These are phyloP conservation scores for Oligia latruncula DNA, from an alignment of 2,888 invertebrate genomes.

Conservation along the genomic window DNA sequence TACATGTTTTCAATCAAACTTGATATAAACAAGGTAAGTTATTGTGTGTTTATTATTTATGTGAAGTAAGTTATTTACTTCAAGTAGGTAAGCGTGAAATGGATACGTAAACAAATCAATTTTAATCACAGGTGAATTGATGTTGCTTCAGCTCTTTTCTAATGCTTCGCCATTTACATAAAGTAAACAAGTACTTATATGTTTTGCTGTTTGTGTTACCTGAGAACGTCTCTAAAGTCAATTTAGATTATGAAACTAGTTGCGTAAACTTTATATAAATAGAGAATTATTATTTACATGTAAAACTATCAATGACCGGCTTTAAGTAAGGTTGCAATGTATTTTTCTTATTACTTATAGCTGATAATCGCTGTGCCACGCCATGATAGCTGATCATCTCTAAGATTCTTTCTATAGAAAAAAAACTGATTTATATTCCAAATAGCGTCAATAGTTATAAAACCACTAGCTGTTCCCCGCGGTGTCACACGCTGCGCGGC, in stretches of 20 bases:
- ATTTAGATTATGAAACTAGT: not conserved
- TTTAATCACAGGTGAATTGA: slow-evolving; percentile 28
- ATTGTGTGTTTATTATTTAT: slow-evolving; percentile 41
- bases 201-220: slow-evolving; percentile 25
- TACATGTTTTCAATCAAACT: not conserved
- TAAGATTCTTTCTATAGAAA: not conserved
- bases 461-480: no score
- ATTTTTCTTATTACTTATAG: not conserved
- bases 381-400: not conserved
- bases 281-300: not conserved
- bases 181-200: slow-evolving; percentile 30
- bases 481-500: no score
- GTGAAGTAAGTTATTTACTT: slow-evolving; percentile 48
- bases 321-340: not conserved
- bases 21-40: not conserved
- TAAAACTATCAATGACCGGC: not conserved
- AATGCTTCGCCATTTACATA: slow-evolving; percentile 39
- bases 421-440: no score
- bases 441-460: no score
- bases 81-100: slow-evolving; percentile 41
- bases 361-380: not conserved
- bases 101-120: slow-evolving; percentile 53
- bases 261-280: not conserved
- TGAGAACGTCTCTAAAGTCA: not conserved
- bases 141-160: slow-evolving; percentile 29